Conservation (phyloP, 2,888 invertebrate species). For the Meloe dianella region DNA sequence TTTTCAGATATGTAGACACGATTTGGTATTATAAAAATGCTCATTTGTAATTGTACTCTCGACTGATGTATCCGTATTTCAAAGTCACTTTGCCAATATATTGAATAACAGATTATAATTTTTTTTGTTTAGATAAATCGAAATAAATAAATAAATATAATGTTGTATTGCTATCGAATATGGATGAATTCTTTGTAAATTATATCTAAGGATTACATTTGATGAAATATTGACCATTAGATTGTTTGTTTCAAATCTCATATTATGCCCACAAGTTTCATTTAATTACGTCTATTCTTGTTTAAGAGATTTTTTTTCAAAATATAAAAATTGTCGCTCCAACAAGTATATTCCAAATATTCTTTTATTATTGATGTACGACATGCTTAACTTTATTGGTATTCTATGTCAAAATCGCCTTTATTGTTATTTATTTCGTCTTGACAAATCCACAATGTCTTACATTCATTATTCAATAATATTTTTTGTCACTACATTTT, state of each 20-base stretch:
- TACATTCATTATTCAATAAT: neutral
- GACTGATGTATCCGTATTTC: neutral
- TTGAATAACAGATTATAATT: neutral
- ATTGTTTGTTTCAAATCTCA: too few species aligned
- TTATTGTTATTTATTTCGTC: neutral
- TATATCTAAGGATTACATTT: too few species aligned
- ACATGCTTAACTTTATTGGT: neutral
- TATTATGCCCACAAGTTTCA: too few species aligned
- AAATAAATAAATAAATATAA: too few species aligned
- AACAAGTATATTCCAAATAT: neutral
- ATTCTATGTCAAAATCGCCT: neutral
- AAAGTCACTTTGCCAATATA: neutral
- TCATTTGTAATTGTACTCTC: neutral
- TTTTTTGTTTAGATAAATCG: neutral
- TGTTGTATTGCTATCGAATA: too few species aligned
- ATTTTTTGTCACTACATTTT: neutral
- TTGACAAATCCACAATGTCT: neutral
- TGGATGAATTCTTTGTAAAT: too few species aligned
- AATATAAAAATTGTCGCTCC: too few species aligned
- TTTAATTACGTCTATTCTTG: too few species aligned
- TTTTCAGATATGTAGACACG: neutral
- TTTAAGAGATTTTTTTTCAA: too few species aligned
- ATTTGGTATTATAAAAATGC: conserved; percentile 14
- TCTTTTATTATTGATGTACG: neutral
- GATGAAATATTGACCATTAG: too few species aligned